These are phyloP conservation scores for Drosophila athabasca DNA, from an alignment of 1,140 invertebrate species.

Conservation along the genomic window DNA sequence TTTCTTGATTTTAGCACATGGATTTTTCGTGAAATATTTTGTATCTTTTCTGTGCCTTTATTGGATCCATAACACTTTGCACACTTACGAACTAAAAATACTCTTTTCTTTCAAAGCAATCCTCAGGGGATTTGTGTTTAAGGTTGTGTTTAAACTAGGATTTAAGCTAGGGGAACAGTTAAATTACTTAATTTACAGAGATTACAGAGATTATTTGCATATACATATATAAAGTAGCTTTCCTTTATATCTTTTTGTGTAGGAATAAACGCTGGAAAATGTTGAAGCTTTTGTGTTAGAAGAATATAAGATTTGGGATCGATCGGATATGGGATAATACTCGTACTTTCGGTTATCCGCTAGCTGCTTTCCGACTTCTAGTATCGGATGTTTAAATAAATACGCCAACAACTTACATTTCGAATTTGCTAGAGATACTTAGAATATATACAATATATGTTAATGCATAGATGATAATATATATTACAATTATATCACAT, in stretches of 20 bases:
- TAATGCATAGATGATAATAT: constrained; percentile 28
- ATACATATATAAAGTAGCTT: constrained; percentile 9
- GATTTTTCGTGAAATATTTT: constrained; percentile 36
- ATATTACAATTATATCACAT: constrained; percentile 79
- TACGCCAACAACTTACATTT: constrained; percentile 46
- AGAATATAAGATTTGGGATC: not conserved
- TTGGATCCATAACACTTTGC: constrained; percentile 34
- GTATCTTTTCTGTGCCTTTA: constrained; percentile 44
- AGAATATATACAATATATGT: constrained; percentile 1
- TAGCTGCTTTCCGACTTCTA: constrained; percentile 4
- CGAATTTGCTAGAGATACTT: constrained; percentile 26
- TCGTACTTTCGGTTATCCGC: not conserved
- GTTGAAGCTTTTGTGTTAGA: constrained; percentile 20
- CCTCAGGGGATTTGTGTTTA: constrained; percentile 6
- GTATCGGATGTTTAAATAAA: constrained; percentile 42
- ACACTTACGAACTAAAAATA: constrained; percentile 72
- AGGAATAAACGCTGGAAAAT: constrained; percentile 39
- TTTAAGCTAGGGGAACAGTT: constrained; percentile 66
- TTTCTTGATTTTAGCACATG: constrained; percentile 63
- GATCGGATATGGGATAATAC: constrained; percentile 24
- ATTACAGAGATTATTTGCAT: constrained; percentile 1
- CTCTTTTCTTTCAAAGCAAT: constrained; percentile 65
- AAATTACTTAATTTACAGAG: constrained; percentile 70
- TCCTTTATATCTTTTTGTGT: constrained; percentile 20
- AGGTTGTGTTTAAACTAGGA: constrained; percentile 41